These are phyloP conservation scores for Todiramphus chloris DNA, from an alignment of 2,113 vertebrate genomes.

Conservation along the genomic window DNA sequence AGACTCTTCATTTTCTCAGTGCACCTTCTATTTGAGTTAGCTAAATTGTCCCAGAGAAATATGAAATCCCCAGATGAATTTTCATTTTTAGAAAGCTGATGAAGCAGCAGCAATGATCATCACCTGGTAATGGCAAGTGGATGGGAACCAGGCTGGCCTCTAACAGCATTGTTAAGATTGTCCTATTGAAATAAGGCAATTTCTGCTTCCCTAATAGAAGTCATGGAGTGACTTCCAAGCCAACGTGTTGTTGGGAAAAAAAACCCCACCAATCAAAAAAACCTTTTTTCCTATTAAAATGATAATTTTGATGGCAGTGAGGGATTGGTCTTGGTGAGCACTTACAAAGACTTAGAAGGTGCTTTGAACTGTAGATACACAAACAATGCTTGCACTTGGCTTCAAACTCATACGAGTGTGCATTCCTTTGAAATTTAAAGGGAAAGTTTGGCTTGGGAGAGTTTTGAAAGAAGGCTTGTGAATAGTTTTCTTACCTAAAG, in stretches of 20 bases:
- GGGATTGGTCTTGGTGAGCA: background rate
- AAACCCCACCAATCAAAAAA: background rate
- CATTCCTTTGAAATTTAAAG: background rate
- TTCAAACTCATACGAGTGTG: background rate
- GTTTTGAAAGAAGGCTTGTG: background rate
- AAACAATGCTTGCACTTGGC: background rate
- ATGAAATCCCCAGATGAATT: background rate
- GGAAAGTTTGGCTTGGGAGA: background rate
- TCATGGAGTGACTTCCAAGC: background rate
- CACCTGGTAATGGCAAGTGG: background rate
- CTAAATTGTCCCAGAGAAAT: background rate
- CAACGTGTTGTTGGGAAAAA: accelerated
- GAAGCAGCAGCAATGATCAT: background rate
- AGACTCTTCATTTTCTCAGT: background rate
- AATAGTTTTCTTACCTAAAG: background rate
- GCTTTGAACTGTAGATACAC: background rate
- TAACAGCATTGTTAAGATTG: background rate
- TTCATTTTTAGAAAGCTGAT: constrained; percentile 18
- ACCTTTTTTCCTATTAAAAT: background rate
- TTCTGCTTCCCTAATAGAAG: background rate
- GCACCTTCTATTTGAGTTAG: background rate
- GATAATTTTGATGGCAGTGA: background rate
- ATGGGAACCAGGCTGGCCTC: background rate
- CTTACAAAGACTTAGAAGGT: background rate
- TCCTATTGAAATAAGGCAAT: background rate